Base-by-base conservation (phyloP, 2,888 invertebrate species). In the Tenthredo mesomela region DNA sequence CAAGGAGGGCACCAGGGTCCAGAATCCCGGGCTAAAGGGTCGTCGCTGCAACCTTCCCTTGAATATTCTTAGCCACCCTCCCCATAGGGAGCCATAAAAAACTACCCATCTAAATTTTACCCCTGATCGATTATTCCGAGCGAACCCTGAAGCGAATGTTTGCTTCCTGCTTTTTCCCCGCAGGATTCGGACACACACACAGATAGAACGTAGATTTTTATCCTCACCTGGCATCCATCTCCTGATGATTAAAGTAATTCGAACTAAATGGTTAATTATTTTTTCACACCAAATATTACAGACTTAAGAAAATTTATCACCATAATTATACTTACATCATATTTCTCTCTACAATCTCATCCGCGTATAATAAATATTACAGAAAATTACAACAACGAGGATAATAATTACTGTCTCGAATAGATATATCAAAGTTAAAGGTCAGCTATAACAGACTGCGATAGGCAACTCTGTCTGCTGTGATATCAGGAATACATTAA, bases 101-200 rank as follows among this genome's bases (percentile, higher is more conserved):
- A 80, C 80, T 80, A 80, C 58, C 80, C 80, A 61, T 80, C 58
- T 80, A 80, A 80, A 80, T 80, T 80, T 80, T 61, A n/a, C 80
- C 80, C 54, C 61, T 80, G 61, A 80, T 80, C 80, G 80, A 80
- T 80, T 80, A 80, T 80, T 80, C 61, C 61, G 77, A 18, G 50
- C 33, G 54, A 77, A 54, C 50, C 47, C 54, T n/a, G 21, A 54
- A 29, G 18, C 50, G 18, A 9, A n/a, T 15, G 29, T 25, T 77
- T 33, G 15, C 67, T 33, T 67, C 29, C 77, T 54, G 25, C 29
- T 43, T 21, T 73, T n/a, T n/a, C 70, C 40, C 71, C 2, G 29
- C 29, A 43, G n/a, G 40, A 73, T 43, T 67, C 29, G 18, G 25
- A 29, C 67, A 29, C 33, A 29, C 67, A 29, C 33, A 15, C 29